These are phyloP conservation scores for Lagopus muta DNA, from an alignment of 2,113 vertebrate species.

Conservation along the genomic window DNA sequence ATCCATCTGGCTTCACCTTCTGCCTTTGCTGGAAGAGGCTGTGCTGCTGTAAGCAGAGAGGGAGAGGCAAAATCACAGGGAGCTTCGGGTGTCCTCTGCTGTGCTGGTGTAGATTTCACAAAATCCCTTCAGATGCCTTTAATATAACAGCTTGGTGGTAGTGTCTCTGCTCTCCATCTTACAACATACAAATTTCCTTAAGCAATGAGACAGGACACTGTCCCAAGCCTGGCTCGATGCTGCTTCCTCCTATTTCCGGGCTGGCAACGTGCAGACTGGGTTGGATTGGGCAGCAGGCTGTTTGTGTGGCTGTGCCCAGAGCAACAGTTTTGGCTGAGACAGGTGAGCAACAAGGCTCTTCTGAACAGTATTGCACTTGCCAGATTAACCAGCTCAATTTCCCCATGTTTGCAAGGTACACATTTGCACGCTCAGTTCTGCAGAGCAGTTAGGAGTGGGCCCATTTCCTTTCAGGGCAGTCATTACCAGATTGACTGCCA, in stretches of 20 bases:
- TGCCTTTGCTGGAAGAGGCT: neutral
- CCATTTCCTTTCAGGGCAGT: neutral
- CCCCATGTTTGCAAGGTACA: neutral
- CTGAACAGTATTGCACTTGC: neutral
- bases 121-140: neutral
- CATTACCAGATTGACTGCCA: neutral
- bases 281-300: neutral
- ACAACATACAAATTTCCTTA: neutral
- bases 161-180: neutral
- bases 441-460: neutral
- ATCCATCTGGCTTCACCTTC: neutral
- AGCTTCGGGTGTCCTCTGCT: neutral
- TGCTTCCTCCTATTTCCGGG: neutral
- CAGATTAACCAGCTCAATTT: neutral
- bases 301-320: rapidly evolving
- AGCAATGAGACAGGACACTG: neutral
- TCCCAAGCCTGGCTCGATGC: neutral
- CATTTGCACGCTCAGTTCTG: neutral
- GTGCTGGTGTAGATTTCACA: neutral
- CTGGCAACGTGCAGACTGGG: neutral
- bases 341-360: neutral
- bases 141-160: neutral
- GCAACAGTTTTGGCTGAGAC: neutral
- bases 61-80: neutral
- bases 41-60: neutral